Base-by-base conservation (phyloP, 1,140 invertebrate genomes). In the Drosophila kepulauana region DNA sequence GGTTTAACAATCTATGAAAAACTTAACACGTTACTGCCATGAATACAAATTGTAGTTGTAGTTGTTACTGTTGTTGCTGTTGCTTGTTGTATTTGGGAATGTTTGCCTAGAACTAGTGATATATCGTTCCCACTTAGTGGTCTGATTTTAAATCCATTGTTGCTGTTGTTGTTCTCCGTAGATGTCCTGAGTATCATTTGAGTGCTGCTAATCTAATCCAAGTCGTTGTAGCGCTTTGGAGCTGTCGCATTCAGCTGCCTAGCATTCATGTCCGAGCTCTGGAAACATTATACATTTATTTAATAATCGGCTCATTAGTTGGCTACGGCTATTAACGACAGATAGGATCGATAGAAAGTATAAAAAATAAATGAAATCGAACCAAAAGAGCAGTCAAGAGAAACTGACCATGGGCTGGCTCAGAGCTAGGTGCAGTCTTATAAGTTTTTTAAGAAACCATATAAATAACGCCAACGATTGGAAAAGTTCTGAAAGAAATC, bases 391-490 rank as follows among this genome's bases (percentile, higher is more conserved):
- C 10, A 38, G 20, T 15, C n/a, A 48, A 48, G 15, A 48, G 6
- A 1, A 56, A 57, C 54, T 57, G 62, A 51, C 16, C 30, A 38
- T 38, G 35, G 30, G 35, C 35, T 38, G 35, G 35, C 35, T 38
- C 35, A 20, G 20, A 15, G 25, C n/a, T 15, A 10, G 28, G 41
- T 48, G 48, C 65, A 82, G 65, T 79, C 69, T 79, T 91, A 90
- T 75, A 70, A 71, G 62, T 84, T 87, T 63, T 87, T 87, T 54
- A 87, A 69, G 57, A 75, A 88, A 80, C 88, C 82, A 87, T 91
- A 92, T 57, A 92, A 68, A 91, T 92, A 92, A 82, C 91, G 87
- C 91, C 91, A 92, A 87, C 91, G 91, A 82, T 92, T 92, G 61
- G 88, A 82, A 92, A 92, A 92, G 52, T 91, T 89, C 91, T 92